phyloP scores from a whole-genome alignment of 2,888 invertebrate genomes.

The Coenonympha arcania region DNA sequence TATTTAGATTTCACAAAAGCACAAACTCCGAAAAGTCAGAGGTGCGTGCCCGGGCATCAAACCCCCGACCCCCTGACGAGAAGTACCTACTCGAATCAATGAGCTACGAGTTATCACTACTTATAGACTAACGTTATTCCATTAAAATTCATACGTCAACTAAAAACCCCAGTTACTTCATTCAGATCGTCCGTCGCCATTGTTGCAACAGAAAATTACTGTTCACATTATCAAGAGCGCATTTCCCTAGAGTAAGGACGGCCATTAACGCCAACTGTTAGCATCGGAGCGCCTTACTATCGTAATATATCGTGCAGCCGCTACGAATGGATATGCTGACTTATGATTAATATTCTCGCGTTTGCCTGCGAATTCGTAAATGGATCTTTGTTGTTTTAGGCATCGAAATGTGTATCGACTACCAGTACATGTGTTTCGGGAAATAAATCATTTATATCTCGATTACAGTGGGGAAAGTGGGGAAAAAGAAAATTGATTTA shows the following conservation, averaged over 20 bases:
- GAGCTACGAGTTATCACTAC: too few species aligned
- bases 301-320: slow-evolving; percentile 39
- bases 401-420: slow-evolving; percentile 3
- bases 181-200: slow-evolving; percentile 37
- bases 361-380: slow-evolving; percentile 4
- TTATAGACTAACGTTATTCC: slow-evolving; percentile 6
- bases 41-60: too few species aligned
- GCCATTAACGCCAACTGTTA: slow-evolving; percentile 72
- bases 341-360: slow-evolving; percentile 36
- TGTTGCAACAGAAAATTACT: slow-evolving; percentile 66
- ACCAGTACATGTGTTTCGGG: not conserved
- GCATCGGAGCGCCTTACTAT: slow-evolving; percentile 41
- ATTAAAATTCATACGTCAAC: slow-evolving; percentile 21
- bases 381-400: slow-evolving; percentile 4
- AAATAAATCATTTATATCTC: not conserved
- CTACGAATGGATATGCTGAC: slow-evolving; percentile 32
- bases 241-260: slow-evolving; percentile 64
- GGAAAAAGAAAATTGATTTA: not conserved
- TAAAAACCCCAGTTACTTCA: slow-evolving; percentile 28
- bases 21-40: too few species aligned
- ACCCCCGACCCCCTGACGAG: too few species aligned
- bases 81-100: too few species aligned
- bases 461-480: not conserved
- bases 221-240: slow-evolving; percentile 59
- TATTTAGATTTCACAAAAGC: too few species aligned